Base-by-base conservation (phyloP, 2,888 invertebrate genomes). In the Pterobdella sp. region DNA sequence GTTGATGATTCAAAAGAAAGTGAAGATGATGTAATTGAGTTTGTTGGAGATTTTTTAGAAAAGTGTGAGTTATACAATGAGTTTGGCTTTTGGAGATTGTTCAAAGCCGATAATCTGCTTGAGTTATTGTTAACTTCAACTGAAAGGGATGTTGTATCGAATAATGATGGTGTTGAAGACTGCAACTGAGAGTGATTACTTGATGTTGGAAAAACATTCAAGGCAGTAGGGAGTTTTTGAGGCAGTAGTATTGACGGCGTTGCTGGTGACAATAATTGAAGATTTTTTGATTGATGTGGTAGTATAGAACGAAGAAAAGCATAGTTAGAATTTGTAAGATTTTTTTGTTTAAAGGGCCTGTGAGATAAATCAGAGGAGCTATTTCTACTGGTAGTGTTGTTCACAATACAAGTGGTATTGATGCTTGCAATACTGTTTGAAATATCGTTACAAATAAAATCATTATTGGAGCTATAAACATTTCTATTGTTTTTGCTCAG, bases 61-160 rank as follows among this genome's bases (percentile, higher is more conserved):
- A 29, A 34, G 67, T 14, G 31, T 34, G 32, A 22, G 64, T 64
- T 14, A 18, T 14, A 10, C 10, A n/a, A 29, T n/a, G 10, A 29
- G 64, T 64, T 14, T n/a, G 14, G 64, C 10, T 64, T 14, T n/a
- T 64, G 64, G 26, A n/a, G 64, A 64, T 64, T 14, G 64, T 64
- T 14, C n/a, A n/a, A n/a, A n/a, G n/a, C n/a, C n/a, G n/a, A n/a
- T n/a, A n/a, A n/a, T n/a, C n/a, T n/a, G n/a, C n/a, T n/a, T n/a
- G n/a, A n/a, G n/a, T n/a, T n/a, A n/a, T n/a, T n/a, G n/a, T n/a
- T n/a, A n/a, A n/a, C n/a, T n/a, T n/a, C n/a, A n/a, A n/a, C n/a
- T n/a, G n/a, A n/a, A n/a, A n/a, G n/a, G n/a, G n/a, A n/a, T n/a
- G n/a, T n/a, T n/a, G n/a, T n/a, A n/a, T n/a, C n/a, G n/a, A n/a